Conservation (phyloP, 1,140 invertebrate genomes). For the Proales similis region DNA sequence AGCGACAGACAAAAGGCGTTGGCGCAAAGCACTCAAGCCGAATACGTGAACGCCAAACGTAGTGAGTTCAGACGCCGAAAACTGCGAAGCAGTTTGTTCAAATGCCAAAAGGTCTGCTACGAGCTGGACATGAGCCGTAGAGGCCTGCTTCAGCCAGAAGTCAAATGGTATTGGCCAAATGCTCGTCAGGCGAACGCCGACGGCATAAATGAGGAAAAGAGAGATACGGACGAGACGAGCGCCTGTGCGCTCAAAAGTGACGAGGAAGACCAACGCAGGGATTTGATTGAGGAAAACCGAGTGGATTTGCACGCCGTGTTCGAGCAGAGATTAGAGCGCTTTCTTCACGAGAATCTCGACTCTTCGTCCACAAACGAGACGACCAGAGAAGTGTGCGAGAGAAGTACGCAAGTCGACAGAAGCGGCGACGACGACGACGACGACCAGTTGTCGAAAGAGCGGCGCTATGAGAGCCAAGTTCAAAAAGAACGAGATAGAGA, state of each 20-base stretch:
- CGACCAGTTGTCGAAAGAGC: background rate
- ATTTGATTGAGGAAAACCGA: background rate
- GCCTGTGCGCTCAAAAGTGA: background rate
- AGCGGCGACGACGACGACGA: conserved; percentile 5
- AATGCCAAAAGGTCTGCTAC: conserved; percentile 27
- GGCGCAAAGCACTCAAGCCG: background rate
- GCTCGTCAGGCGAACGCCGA: background rate
- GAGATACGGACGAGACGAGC: background rate
- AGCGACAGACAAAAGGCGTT: background rate
- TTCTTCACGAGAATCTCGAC: background rate
- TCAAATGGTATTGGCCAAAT: conserved; percentile 19
- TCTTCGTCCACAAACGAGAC: background rate
- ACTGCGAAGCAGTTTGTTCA: conserved; percentile 11
- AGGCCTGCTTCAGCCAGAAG: conserved; percentile 13
- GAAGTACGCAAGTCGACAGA: too few species aligned
- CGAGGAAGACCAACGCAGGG: background rate
- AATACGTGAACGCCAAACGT: conserved; percentile 11
- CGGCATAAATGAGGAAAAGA: background rate
- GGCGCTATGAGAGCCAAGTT: background rate
- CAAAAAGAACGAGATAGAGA: conserved; percentile 10
- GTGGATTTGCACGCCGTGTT: conserved; percentile 1
- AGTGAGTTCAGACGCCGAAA: conserved; percentile 24
- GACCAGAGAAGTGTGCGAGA: background rate
- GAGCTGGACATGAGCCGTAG: conserved; percentile 1
- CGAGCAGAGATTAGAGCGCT: conserved; percentile 6